These are phyloP conservation scores for Gambelia wislizenii DNA, from an alignment of 2,797 vertebrate species.

Conservation along the genomic window DNA sequence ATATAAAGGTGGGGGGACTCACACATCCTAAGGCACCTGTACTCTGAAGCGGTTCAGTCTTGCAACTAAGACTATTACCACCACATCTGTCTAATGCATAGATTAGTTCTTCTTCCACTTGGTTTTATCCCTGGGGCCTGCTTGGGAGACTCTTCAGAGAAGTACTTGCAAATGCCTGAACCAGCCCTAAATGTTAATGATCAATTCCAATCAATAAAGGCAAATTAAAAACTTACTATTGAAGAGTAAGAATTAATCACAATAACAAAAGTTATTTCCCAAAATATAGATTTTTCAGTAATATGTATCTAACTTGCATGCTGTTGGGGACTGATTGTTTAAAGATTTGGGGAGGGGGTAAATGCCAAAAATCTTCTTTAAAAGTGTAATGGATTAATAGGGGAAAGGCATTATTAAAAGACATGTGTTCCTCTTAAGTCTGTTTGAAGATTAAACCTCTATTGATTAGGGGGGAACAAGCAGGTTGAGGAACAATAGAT, in stretches of 20 bases:
- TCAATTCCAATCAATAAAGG: neutral
- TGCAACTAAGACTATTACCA: neutral
- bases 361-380: neutral
- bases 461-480: neutral
- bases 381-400: neutral
- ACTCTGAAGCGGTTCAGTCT: neutral
- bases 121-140: neutral
- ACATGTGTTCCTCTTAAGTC: slow-evolving; percentile 14
- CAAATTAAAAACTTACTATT: neutral
- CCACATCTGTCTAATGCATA: neutral
- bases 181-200: neutral
- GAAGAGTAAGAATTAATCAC: neutral
- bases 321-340: neutral
- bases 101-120: neutral
- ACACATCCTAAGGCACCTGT: neutral
- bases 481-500: neutral
- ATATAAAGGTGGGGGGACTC: neutral
- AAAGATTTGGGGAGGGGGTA: neutral
- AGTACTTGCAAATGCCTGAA: neutral
- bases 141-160: neutral
- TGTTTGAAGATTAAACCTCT: slow-evolving; percentile 14
- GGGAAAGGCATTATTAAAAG: slow-evolving; percentile 6
- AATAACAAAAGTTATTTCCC: neutral
- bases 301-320: neutral
- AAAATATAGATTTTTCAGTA: neutral